Conservation (phyloP, 2,113 vertebrate genomes). For the Caranx ignobilis region DNA sequence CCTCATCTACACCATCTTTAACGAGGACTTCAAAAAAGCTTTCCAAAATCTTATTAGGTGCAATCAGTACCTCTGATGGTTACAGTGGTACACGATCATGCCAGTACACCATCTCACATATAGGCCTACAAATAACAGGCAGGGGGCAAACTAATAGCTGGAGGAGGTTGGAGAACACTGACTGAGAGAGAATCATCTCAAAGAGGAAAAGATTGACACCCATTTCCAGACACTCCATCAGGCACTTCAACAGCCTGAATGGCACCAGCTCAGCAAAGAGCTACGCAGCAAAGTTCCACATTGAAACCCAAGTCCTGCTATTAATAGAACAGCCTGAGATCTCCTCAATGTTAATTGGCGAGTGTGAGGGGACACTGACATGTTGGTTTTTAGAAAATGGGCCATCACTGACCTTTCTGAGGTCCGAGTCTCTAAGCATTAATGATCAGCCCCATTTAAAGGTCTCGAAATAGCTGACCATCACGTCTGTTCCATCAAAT, state of each 20-base stretch:
- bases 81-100: conserved; percentile 25
- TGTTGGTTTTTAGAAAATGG: conserved; percentile 58
- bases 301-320: conserved; percentile 53
- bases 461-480: conserved; percentile 63
- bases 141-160: conserved; percentile 3
- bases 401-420: conserved; percentile 62
- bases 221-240: conserved; percentile 43
- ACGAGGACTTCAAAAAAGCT: conserved; percentile 99
- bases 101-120: conserved; percentile 16
- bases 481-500: conserved; percentile 54
- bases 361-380: conserved; percentile 54
- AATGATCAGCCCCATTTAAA: conserved; percentile 59
- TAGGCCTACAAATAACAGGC: background rate
- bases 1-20: conserved; percentile 98
- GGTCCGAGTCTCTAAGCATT: conserved; percentile 40
- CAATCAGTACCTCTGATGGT: conserved; percentile 86
- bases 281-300: conserved; percentile 39
- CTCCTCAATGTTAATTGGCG: conserved; percentile 63
- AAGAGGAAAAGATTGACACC: conserved; percentile 19
- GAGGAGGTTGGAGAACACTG: conserved; percentile 16
- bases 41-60: conserved; percentile 95
- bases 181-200: conserved; percentile 39
- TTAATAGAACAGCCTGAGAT: conserved; percentile 62
- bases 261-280: conserved; percentile 38
- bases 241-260: conserved; percentile 54